Evolutionary conservation across 2,797 vertebrate genomes (phyloP).

Genomic region (Erpetoichthys calabaricus): DNA sequence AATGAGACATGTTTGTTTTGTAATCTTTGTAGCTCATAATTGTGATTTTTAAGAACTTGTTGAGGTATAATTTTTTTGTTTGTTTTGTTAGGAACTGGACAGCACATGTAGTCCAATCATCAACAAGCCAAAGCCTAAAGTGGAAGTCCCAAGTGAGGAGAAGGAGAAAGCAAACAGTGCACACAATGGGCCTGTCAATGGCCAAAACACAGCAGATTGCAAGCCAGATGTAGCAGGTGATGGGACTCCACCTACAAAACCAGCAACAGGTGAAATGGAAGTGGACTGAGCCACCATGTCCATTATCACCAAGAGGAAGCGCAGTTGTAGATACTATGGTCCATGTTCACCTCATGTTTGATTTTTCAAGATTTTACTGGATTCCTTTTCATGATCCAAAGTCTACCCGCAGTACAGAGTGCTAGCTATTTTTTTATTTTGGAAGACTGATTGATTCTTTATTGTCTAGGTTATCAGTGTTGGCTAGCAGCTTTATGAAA

Average conservation of each 20-base stretch:
- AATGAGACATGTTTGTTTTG: too few relatives aligned
- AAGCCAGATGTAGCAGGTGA: slow-evolving; percentile 55
- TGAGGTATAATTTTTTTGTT: neutral
- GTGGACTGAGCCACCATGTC: slow-evolving; percentile 62
- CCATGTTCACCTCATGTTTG: too few relatives aligned
- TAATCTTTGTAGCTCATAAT: too few relatives aligned
- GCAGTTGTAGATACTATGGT: too few relatives aligned
- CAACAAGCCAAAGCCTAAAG: slow-evolving; percentile 67
- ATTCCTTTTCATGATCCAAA: too few relatives aligned
- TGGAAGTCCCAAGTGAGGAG: slow-evolving; percentile 54
- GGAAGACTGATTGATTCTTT: too few relatives aligned
- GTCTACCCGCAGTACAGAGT: too few relatives aligned
- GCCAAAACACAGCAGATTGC: slow-evolving; percentile 44
- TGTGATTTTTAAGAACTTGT: too few relatives aligned
- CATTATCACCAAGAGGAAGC: slow-evolving; percentile 16
- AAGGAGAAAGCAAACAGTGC: slow-evolving; percentile 49
- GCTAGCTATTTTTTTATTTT: too few relatives aligned
- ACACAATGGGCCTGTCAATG: slow-evolving; percentile 60
- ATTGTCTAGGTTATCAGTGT: too few relatives aligned
- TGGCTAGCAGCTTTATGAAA: too few relatives aligned
- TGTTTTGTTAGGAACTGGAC: slow-evolving; percentile 60
- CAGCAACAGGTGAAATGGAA: slow-evolving; percentile 72
- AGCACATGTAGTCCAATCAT: slow-evolving; percentile 63
- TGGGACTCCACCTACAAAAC: slow-evolving; percentile 53
- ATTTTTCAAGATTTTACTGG: too few relatives aligned